These are phyloP conservation scores for Dermatemys mawii DNA, from an alignment of 2,113 vertebrate genomes.

Conservation along the genomic window DNA sequence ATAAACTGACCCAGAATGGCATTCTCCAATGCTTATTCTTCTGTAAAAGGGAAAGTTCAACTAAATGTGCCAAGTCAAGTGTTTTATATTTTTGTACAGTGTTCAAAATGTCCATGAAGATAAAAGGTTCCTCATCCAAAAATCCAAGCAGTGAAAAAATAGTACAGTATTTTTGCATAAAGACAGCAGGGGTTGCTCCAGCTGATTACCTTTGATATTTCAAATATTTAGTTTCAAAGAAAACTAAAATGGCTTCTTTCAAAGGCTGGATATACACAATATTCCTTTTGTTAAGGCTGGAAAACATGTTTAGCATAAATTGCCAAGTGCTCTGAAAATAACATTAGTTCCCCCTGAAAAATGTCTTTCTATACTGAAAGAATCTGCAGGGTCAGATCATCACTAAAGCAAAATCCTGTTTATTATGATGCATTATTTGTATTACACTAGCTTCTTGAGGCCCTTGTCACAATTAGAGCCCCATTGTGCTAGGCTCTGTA, in stretches of 20 bases:
- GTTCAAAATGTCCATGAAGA: slow-evolving; percentile 41
- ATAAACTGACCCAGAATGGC: neutral
- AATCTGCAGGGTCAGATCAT: neutral
- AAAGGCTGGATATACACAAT: slow-evolving; percentile 35
- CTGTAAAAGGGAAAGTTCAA: neutral
- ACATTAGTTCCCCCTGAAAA: neutral
- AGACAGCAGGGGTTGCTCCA: slow-evolving; percentile 43
- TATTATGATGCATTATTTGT: neutral
- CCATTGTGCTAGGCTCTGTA: neutral
- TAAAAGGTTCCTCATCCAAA: slow-evolving; percentile 59
- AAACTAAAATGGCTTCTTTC: slow-evolving; percentile 35
- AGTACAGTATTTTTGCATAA: slow-evolving; percentile 17
- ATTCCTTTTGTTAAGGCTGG: slow-evolving; percentile 58
- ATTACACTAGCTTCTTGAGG: neutral
- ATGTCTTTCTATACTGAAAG: slow-evolving; percentile 18
- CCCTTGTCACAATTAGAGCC: neutral
- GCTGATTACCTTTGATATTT: slow-evolving; percentile 68
- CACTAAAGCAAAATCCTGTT: neutral
- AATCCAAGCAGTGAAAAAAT: slow-evolving; percentile 39
- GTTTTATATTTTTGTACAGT: slow-evolving; percentile 28
- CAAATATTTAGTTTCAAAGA: slow-evolving; percentile 72
- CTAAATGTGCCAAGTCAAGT: neutral
- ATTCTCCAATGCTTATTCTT: neutral
- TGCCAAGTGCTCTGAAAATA: slow-evolving; percentile 19
- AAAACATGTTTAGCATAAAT: slow-evolving; percentile 50